Conservation (phyloP, 2,113 vertebrate genomes). For the Clupea harengus region DNA sequence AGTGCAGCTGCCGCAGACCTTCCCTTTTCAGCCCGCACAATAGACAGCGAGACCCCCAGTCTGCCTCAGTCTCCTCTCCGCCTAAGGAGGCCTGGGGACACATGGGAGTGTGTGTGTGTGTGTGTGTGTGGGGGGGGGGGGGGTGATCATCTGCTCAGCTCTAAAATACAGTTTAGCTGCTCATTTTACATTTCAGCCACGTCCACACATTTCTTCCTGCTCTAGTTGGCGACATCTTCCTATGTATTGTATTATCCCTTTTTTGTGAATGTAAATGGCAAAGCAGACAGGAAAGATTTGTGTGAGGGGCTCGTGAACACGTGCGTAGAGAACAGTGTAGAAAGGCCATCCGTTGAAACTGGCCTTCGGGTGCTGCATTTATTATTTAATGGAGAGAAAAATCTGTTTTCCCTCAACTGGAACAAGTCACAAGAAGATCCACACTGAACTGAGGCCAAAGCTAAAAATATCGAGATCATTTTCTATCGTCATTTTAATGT, state of each 20-base stretch:
- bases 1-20: constrained; percentile 78
- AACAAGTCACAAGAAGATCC: not conserved
- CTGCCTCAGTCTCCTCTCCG: constrained; percentile 50
- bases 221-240: not conserved
- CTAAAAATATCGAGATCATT: not conserved
- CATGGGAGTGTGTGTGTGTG: not conserved
- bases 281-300: not conserved
- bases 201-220: constrained; percentile 10
- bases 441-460: not conserved
- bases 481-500: not conserved
- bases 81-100: constrained; percentile 21
- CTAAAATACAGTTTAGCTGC: constrained; percentile 28
- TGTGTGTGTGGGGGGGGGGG: not conserved
- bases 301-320: not conserved
- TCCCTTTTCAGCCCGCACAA: constrained; percentile 72
- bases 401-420: not conserved
- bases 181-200: constrained; percentile 26
- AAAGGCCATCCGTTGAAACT: constrained; percentile 21
- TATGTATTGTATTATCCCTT: not conserved
- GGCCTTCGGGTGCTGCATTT: constrained; percentile 20
- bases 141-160: constrained; percentile 6
- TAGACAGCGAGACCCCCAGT: constrained; percentile 62
- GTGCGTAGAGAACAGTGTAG: not conserved
- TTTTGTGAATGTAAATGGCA: not conserved
- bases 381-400: not conserved